phyloP scores from a whole-genome alignment of 2,797 vertebrate species.

The Champsocephalus esox region DNA sequence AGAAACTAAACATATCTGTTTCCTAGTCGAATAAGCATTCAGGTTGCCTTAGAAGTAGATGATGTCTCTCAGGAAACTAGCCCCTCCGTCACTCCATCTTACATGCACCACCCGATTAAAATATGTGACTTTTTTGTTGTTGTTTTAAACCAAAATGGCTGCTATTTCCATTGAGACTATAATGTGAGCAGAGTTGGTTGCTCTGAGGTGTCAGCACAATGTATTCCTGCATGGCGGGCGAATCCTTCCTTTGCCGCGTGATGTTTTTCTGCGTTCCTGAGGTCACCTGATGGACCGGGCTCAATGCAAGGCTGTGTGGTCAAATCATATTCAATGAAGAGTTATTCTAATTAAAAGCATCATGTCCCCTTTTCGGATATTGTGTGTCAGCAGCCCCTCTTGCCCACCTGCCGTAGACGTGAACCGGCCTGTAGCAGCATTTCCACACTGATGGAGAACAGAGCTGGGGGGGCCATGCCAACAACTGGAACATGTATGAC shows the following conservation, averaged over 20 bases:
- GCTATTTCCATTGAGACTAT: constrained; percentile 50
- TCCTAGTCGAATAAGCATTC: constrained; percentile 14
- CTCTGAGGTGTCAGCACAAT: constrained; percentile 65
- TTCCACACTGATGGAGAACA: background rate
- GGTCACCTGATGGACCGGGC: constrained; percentile 83
- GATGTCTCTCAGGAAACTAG: constrained; percentile 31
- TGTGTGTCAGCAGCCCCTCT: constrained; percentile 42
- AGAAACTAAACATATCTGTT: constrained; percentile 27
- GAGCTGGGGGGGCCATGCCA: background rate
- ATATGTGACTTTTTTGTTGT: constrained; percentile 37
- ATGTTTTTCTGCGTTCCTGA: constrained; percentile 89
- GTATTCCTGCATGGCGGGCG: constrained; percentile 74
- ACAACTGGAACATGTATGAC: background rate
- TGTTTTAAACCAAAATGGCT: constrained; percentile 48
- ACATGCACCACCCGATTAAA: constrained; percentile 53
- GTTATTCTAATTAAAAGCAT: constrained; percentile 80
- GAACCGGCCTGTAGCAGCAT: constrained; percentile 12
- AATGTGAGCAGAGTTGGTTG: constrained; percentile 55
- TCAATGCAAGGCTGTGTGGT: constrained; percentile 85
- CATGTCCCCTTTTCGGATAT: constrained; percentile 70
- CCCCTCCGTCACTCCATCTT: constrained; percentile 42
- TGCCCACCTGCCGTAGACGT: constrained; percentile 34
- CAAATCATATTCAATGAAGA: constrained; percentile 78
- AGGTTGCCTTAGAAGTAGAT: constrained; percentile 17
- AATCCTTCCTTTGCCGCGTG: constrained; percentile 77